These are phyloP conservation scores for Tringa solitaria DNA, from an alignment of 2,113 vertebrate species.

Conservation along the genomic window DNA sequence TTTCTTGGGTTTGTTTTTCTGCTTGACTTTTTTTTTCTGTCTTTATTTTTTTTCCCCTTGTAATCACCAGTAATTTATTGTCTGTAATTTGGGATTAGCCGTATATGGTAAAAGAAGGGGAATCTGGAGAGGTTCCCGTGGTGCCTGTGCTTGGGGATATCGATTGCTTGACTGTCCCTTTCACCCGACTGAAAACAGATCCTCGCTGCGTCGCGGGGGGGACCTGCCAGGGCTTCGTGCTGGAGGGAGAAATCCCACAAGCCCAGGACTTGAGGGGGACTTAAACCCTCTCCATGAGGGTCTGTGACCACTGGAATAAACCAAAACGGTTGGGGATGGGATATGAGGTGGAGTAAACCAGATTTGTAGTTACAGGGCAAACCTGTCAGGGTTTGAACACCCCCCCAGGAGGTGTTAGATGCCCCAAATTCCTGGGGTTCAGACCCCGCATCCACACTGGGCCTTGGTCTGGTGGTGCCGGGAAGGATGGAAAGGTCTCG, in stretches of 20 bases:
- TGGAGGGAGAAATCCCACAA: background rate
- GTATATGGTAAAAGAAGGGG: slow-evolving; percentile 16
- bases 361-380: background rate
- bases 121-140: slow-evolving; percentile 33
- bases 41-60: background rate
- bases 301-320: background rate
- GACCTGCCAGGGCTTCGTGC: background rate
- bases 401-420: background rate
- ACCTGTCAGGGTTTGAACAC: rapidly evolving
- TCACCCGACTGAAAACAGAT: slow-evolving; percentile 16
- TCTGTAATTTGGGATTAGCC: slow-evolving; percentile 41
- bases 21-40: background rate
- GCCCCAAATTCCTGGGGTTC: background rate
- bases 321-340: background rate
- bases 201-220: rapidly evolving
- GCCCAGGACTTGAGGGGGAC: background rate
- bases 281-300: background rate
- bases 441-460: rapidly evolving
- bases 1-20: background rate
- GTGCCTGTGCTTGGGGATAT: background rate
- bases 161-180: slow-evolving; percentile 15
- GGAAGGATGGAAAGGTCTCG: background rate
- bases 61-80: slow-evolving; percentile 50
- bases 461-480: background rate
- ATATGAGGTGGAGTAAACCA: background rate